A percentile compares a stretch with the other conserved stretches of the same genome.
Conservation (phyloP, 2,888 invertebrate species). For the Conchocele bisecta region DNA sequence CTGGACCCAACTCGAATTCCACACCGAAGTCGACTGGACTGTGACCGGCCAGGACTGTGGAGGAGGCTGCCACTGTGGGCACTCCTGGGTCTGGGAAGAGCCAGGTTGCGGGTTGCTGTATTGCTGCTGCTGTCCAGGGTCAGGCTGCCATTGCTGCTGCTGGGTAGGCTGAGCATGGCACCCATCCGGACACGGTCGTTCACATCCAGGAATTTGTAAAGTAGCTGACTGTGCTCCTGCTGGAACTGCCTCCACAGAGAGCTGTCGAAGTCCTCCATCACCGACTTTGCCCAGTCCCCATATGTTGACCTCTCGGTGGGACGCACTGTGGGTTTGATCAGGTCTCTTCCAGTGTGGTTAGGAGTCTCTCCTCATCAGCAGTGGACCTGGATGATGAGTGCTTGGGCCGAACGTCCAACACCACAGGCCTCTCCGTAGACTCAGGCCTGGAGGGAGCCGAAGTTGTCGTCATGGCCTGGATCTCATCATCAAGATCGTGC, state of each 20-base stretch:
- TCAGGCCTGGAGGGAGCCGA: too few species aligned
- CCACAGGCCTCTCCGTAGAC: too few species aligned
- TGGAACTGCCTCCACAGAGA: slow-evolving; percentile 40
- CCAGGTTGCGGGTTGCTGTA: slow-evolving; percentile 4
- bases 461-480: neutral
- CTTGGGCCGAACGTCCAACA: slow-evolving; percentile 12
- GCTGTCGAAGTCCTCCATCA: slow-evolving; percentile 27
- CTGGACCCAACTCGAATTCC: slow-evolving; percentile 21
- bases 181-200: too few species aligned
- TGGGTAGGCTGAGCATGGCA: too few species aligned
- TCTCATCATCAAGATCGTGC: slow-evolving; percentile 6
- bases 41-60: slow-evolving; percentile 25
- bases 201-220: too few species aligned
- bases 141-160: neutral
- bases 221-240: slow-evolving; percentile 24
- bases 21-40: slow-evolving; percentile 9
- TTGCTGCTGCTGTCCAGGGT: slow-evolving; percentile 5
- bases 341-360: slow-evolving; percentile 8
- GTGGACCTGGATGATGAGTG: slow-evolving; percentile 1
- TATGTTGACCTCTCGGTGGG: slow-evolving; percentile 26
- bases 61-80: slow-evolving; percentile 29
- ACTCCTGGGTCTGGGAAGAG: too few species aligned
- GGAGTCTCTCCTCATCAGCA: slow-evolving; percentile 3
- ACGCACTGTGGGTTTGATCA: neutral
- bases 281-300: slow-evolving; percentile 36